Conservation (phyloP, 2,797 vertebrate genomes). For the Steatocranus sp. region DNA sequence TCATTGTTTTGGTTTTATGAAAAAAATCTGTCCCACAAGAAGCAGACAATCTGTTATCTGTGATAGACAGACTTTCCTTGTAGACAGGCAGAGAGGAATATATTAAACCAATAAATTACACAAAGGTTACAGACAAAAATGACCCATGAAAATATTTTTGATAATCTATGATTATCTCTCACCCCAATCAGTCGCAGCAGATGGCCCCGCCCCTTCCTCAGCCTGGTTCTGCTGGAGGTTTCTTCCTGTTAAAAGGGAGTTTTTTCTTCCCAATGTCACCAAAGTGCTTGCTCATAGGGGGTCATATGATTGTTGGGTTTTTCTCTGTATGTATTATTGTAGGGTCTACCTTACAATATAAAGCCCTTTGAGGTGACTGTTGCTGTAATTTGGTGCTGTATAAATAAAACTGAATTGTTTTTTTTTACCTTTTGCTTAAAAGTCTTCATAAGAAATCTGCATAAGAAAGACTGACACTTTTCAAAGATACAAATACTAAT, state of each 20-base stretch:
- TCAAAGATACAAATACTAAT: neutral
- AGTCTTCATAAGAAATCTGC: neutral
- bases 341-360: neutral
- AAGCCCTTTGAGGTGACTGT: fast-evolving
- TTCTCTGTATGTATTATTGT: neutral
- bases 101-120: neutral
- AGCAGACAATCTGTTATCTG: neutral
- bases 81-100: neutral
- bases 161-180: neutral
- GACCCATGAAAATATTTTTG: neutral
- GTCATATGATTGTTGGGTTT: neutral
- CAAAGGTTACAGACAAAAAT: neutral
- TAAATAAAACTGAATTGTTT: neutral
- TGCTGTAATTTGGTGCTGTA: fast-evolving
- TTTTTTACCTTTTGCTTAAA: neutral
- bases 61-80: fast-evolving
- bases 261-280: fast-evolving
- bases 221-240: fast-evolving
- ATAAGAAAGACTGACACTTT: neutral
- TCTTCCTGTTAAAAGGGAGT: neutral
- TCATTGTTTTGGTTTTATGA: neutral
- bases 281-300: neutral
- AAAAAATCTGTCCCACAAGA: neutral
- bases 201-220: fast-evolving
- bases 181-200: neutral